Percentiles rank a stretch among this genome's conserved stretches.
Evolutionary conservation across 1,140 invertebrate genomes (phyloP).

Genomic region (Drosophila guanche): DNA sequence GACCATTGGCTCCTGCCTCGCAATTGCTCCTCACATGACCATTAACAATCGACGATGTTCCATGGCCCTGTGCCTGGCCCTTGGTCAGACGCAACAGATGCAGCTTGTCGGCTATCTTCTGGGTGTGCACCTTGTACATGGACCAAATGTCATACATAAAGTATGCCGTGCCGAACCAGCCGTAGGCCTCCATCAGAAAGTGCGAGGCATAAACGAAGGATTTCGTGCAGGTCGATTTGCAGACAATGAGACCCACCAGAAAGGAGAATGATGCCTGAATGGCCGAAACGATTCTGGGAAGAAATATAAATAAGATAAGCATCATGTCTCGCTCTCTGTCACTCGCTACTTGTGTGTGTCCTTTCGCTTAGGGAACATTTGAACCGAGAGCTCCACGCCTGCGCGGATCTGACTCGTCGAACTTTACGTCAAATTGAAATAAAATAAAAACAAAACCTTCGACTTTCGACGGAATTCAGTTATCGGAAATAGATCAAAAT

Average conservation of each 20-base stretch:
- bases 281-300: slow-evolving; percentile 87
- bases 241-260: slow-evolving; percentile 86
- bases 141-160: slow-evolving; percentile 91
- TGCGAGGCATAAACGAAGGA: slow-evolving; percentile 87
- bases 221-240: slow-evolving; percentile 86
- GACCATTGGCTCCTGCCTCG: slow-evolving; percentile 9
- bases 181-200: slow-evolving; percentile 89
- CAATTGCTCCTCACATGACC: slow-evolving; percentile 26
- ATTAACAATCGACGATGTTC: slow-evolving; percentile 23
- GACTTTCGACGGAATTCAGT: slow-evolving; percentile 11
- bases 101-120: slow-evolving; percentile 82
- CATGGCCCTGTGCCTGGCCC: slow-evolving; percentile 8
- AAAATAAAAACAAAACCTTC: slow-evolving; percentile 2
- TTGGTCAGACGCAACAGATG: slow-evolving; percentile 73
- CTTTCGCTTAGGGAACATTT: no score
- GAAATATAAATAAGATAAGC: background rate
- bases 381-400: no score
- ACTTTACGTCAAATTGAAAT: no score
- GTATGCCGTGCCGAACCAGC: slow-evolving; percentile 90
- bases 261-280: slow-evolving; percentile 88
- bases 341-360: no score
- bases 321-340: no score
- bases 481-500: slow-evolving; percentile 30
- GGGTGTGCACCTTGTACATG: slow-evolving; percentile 87
- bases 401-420: no score